Evolutionary conservation across 2,888 invertebrate genomes (phyloP), one percentile per base, ranked within the genome.

Genomic region (Spisula solida): DNA sequence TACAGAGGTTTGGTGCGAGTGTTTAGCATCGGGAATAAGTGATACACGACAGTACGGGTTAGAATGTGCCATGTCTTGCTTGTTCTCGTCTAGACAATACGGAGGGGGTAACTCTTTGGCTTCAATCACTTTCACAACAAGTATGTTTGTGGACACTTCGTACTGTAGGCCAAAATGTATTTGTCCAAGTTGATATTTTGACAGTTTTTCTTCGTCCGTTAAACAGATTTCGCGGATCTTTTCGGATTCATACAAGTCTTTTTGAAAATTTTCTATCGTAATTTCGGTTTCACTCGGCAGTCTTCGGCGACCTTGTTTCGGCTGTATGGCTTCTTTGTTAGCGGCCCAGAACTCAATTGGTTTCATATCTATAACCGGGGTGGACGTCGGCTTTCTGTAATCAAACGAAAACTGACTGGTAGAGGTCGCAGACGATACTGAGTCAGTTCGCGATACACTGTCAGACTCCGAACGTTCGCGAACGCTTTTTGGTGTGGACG

Each of bases 291-390:
- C 96, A 87, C 96, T 96, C 48, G 94, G 96, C 75, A 94, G 93
- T 60, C 94, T 94, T 51, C 94, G 95, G 41, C 94, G 94, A 5
- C 95, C 91, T 34, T 93, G 93, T 48, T 95, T 92, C 5, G 96
- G 96, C 88, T 96, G 96, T 8, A 96, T 95, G 55, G 94, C 95
- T 89, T 96, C 96, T 85, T 95, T 94, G 88, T 95, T 96, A 48
- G 96, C 96, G 10, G 96, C 95, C 97, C 97, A 97, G 93, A 97
- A 97, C 89, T 97, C 96, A 56, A 97, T 97, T 8, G 97, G 96
- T 82, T 96, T 96, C 96, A 96, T 96, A 90, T 96, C 96, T 80
- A 97, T 96, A 75, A 96, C 91, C 5, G 96, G 96, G 8, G 96
- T 96, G n/a, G 94, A 93, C 31, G 94, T 94, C 16, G 94, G 93